Base-by-base conservation (phyloP, 23 tunicate species). In the Trididemnum miniatum region DNA sequence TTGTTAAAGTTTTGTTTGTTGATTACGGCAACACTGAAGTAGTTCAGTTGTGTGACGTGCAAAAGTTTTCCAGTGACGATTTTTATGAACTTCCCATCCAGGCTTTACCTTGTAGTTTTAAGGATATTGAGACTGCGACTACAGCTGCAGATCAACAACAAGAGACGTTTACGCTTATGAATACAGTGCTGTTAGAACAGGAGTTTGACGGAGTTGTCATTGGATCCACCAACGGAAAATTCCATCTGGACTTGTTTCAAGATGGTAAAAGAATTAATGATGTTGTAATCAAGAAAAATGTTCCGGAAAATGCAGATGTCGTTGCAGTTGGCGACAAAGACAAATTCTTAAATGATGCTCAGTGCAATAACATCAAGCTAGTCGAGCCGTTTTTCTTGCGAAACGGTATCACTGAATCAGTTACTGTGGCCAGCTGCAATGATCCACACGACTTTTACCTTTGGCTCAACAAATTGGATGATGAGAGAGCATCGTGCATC, bases 91-190 rank as follows among this genome's bases (percentile, higher is more conserved):
- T 82, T 15, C 87, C 97, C 0, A 91, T 86, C 20, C 86, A 80
- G 33, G 97, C 97, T 15, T 35, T 91, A 35, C 90, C 97, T n/a
- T 91, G 97, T 76, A 54, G 90, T 23, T 65, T 91, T 9, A 78
- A 85, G 39, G 97, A 91, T 72, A 26, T 82, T 26, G 62, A 60
- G 20, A 1, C 31, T 65, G 15, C 84, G n/a, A 31, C 81, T 60
- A 37, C 59, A 15, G 5, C 75, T 12, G 9, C 25, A 5, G 38
- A 31, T 2, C n/a, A 67, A 9, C 75, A 67, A n/a, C 37, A 67
- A n/a, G 2, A 3, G n/a, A 12, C 38, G 38, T 38, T 67, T 32
- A 22, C 25, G 9, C 38, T 31, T 3, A 67, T 67, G 75, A 67
- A 67, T 38, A 67, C 37, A 30, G 25, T 38, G 4, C 31, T 90